Base-by-base conservation (phyloP, 1,140 invertebrate species). In the Drosophila persimilis region DNA sequence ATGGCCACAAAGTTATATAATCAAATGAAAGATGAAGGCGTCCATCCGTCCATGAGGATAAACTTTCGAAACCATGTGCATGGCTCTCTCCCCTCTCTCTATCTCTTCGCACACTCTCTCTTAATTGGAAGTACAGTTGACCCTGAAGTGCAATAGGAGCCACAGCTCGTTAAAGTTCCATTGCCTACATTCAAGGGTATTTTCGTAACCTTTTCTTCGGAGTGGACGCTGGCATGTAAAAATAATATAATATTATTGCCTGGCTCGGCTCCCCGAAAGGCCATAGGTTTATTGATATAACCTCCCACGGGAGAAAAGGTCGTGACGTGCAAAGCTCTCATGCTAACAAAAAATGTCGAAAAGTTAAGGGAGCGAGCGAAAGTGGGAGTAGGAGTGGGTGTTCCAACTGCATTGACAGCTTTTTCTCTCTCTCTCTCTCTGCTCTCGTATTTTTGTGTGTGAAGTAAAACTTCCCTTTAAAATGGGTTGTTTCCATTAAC, bases 111-210 rank as follows among this genome's bases (percentile, higher is more conserved):
- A 3, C 35, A 39, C 35, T 29, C 51, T 17, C 22, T 48, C 51
- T 69, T 73, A 73, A 57, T 48, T 70, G 67, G 39, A 67, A 57
- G 24, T 57, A 51, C 55, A 26, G 55, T 51, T 57, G 55, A 57
- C 55, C 55, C 52, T 57, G 55, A 52, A 52, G 55, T 57, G 50
- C 20, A 29, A 52, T 57, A 11, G n/a, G 55, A 57, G 45, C 5
- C 24, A n/a, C 11, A n/a, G 24, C 15, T 51, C 24, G 4, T 57
- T 57, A 57, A 29, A 17, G 7, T 26, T 7, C 15, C 55, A 57
- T 26, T 50, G 22, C 43, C 24, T 57, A 26, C 4, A 51, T 50
- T 26, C 17, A 50, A 15, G 54, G 35, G 11, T 39, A 39, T 13
- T 39, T 4, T 1, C 11, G 35, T 39, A 39, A 39, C 35, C 35